phyloP scores from a whole-genome alignment of 2,888 invertebrate species.

The Acanthosepion esculentum region DNA sequence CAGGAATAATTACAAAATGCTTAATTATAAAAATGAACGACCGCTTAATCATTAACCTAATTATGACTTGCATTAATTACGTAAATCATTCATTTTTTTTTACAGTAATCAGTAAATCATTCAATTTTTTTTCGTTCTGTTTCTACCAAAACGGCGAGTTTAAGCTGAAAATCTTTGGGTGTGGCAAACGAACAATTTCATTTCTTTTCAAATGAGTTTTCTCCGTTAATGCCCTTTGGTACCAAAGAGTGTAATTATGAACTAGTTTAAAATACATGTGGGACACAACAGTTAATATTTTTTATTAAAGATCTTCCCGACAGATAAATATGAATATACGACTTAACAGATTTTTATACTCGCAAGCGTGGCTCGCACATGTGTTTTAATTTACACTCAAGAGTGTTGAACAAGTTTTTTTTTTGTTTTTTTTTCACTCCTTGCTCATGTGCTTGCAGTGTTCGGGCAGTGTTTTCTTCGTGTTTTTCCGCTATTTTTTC shows the following conservation, averaged over 20 bases:
- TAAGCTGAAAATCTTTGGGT: neutral
- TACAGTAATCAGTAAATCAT: too few species aligned
- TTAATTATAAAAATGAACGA: too few species aligned
- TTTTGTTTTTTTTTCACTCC: neutral
- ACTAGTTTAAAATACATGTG: neutral
- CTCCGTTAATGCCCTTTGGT: neutral
- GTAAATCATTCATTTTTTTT: too few species aligned
- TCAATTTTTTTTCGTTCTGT: too few species aligned
- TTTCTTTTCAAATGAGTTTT: neutral
- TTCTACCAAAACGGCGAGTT: neutral
- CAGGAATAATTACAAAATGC: too few species aligned
- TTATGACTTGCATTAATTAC: too few species aligned
- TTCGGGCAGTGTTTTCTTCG: too few species aligned
- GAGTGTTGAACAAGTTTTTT: neutral
- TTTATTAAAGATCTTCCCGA: neutral
- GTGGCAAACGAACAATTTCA: neutral
- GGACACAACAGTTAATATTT: neutral
- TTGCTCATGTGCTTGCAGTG: too few species aligned
- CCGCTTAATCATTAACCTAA: too few species aligned
- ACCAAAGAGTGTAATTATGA: neutral
- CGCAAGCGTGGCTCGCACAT: neutral
- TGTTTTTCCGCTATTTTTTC: too few species aligned
- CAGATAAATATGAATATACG: neutral
- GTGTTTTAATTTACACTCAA: neutral
- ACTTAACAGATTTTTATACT: neutral